Conservation (phyloP, 2,888 invertebrate genomes). For the Tetrapedia diversipes region DNA sequence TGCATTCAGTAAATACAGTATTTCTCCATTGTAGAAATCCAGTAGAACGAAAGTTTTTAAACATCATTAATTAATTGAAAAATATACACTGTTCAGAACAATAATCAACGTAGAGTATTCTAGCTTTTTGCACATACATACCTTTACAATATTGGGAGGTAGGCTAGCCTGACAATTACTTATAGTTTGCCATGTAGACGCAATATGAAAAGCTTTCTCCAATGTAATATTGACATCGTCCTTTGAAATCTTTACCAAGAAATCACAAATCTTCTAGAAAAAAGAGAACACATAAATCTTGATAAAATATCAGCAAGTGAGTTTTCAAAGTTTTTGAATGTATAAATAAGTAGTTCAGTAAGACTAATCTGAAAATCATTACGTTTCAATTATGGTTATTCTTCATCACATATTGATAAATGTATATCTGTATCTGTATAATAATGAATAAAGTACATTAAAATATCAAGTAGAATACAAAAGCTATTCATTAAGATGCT, state of each 20-base stretch:
- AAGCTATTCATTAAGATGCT: not conserved
- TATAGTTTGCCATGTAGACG: conserved; percentile 86
- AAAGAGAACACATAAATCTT: not conserved
- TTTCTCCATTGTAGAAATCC: conserved; percentile 71
- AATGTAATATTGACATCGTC: conserved; percentile 79
- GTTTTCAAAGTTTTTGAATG: not conserved
- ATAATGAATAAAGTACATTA: not conserved
- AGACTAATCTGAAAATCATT: conserved; percentile 81
- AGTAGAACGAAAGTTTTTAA: conserved; percentile 78
- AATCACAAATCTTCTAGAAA: conserved; percentile 83
- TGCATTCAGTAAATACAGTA: conserved; percentile 49
- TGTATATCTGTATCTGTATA: not conserved
- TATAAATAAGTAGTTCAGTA: conserved; percentile 73
- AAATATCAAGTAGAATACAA: not conserved
- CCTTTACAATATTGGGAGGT: conserved; percentile 83
- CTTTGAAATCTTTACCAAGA: conserved; percentile 78
- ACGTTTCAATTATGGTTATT: conserved; percentile 64
- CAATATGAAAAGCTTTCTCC: conserved; percentile 86
- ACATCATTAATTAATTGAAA: conserved; percentile 69
- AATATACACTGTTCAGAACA: not conserved
- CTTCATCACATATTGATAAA: conserved; percentile 76
- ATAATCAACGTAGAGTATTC: too few species aligned
- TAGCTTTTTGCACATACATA: conserved; percentile 48
- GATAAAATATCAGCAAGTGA: not conserved
- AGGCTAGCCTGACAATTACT: conserved; percentile 85